A percentile compares a stretch with the other conserved stretches of the same genome.
phyloP scores from a whole-genome alignment of 2,888 invertebrate genomes.

The Mantis religiosa region DNA sequence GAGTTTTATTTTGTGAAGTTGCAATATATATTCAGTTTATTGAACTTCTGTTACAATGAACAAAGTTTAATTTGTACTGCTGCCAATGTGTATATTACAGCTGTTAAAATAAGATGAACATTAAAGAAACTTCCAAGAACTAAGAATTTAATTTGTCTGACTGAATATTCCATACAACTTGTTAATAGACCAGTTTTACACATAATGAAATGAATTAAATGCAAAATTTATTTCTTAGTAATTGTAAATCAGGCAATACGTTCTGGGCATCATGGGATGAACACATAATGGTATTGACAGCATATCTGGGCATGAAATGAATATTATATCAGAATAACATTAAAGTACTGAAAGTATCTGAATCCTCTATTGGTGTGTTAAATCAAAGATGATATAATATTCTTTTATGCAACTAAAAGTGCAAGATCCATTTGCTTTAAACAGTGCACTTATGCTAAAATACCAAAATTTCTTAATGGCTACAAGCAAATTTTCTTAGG shows the following conservation, averaged over 20 bases:
- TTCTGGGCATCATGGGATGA: no score
- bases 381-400: background rate
- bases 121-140: background rate
- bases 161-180: background rate
- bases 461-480: background rate
- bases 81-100: background rate
- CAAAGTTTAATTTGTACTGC: background rate
- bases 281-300: no score
- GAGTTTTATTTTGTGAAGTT: background rate
- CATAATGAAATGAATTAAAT: background rate
- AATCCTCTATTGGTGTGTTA: background rate
- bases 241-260: background rate
- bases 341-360: background rate
- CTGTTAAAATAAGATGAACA: background rate
- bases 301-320: no score
- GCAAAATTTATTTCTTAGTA: background rate
- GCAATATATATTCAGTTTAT: background rate
- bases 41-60: background rate
- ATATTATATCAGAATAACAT: no score
- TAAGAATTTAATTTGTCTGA: background rate
- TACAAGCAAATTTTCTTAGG: background rate
- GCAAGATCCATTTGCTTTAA: background rate
- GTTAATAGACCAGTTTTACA: background rate
- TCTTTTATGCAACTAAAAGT: background rate
- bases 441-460: background rate